Conservation (phyloP, 2,113 vertebrate species). For the Arothron firmamentum region DNA sequence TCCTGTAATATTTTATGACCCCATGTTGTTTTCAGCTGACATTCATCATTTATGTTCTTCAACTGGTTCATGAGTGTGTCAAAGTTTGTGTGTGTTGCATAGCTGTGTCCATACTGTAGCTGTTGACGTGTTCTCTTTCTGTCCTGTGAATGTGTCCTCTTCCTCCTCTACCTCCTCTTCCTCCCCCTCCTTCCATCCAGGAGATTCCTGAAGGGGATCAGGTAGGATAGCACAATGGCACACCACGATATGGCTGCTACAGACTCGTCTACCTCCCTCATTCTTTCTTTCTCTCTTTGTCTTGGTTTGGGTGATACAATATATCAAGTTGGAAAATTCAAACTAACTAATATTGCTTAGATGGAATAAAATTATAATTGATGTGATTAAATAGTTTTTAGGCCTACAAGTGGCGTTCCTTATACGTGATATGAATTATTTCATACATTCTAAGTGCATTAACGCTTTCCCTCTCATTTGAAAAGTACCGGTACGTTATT, state of each 20-base stretch:
- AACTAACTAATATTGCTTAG: too few relatives aligned
- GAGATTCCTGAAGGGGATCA: conserved; percentile 98
- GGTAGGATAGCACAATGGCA: conserved; percentile 85
- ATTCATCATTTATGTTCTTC: conserved; percentile 16
- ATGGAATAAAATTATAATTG: too few relatives aligned
- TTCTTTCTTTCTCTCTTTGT: conserved; percentile 56
- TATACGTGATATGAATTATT: too few relatives aligned
- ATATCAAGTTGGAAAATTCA: not conserved
- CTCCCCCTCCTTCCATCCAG: conserved; percentile 83
- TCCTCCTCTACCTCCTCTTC: conserved; percentile 40
- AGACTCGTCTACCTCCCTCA: conserved; percentile 64
- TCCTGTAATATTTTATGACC: conserved; percentile 4
- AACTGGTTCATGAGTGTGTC: conserved; percentile 30
- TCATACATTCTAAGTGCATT: too few relatives aligned
- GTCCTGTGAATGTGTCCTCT: conserved; percentile 83
- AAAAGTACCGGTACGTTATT: too few relatives aligned
- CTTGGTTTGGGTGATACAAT: conserved; percentile 36
- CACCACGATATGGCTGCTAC: conserved; percentile 76
- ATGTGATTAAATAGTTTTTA: too few relatives aligned
- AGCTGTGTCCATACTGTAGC: conserved; percentile 80
- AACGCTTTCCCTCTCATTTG: too few relatives aligned
- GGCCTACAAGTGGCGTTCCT: too few relatives aligned
- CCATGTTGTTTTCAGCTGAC: conserved; percentile 13
- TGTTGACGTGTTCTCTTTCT: conserved; percentile 99
- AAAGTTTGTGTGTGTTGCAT: conserved; percentile 56